These are phyloP conservation scores for Frankliniella fusca DNA, from an alignment of 2,888 invertebrate species.

Conservation along the genomic window DNA sequence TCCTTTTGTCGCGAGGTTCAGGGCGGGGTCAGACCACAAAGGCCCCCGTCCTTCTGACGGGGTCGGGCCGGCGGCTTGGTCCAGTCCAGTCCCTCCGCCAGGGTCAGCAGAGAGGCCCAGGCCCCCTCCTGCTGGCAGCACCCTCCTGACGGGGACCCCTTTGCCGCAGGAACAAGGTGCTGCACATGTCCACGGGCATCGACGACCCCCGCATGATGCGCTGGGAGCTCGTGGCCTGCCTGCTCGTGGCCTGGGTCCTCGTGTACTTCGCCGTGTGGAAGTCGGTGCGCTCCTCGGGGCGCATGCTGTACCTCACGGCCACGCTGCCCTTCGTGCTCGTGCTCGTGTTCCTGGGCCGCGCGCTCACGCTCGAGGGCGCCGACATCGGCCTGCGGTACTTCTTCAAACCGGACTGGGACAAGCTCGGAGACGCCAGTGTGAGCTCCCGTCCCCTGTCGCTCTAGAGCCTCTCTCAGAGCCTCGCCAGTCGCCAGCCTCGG, in stretches of 20 bases:
- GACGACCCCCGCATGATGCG: slow-evolving; percentile 75
- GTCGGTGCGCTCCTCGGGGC: slow-evolving; percentile 89
- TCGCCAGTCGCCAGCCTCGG: background rate
- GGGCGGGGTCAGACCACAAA: background rate
- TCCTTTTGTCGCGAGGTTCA: too few species aligned
- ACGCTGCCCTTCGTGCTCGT: slow-evolving; percentile 87
- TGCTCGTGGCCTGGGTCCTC: slow-evolving; percentile 87
- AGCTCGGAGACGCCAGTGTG: slow-evolving; percentile 75
- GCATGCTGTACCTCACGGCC: slow-evolving; percentile 87
- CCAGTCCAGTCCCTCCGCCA: background rate
- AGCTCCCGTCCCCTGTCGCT: slow-evolving; percentile 27
- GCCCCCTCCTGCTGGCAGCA: background rate
- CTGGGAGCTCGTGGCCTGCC: slow-evolving; percentile 85
- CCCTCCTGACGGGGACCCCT: background rate
- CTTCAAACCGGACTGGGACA: slow-evolving; percentile 80
- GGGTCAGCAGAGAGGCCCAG: background rate
- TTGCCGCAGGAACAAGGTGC: slow-evolving; percentile 69
- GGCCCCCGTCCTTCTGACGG: background rate
- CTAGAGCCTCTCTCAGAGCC: background rate
- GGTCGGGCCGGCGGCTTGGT: background rate
- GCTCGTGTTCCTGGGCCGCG: slow-evolving; percentile 77
- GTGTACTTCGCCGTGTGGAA: slow-evolving; percentile 97
- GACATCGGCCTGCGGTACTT: slow-evolving; percentile 79
- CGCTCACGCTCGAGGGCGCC: slow-evolving; percentile 86
- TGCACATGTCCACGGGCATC: slow-evolving; percentile 78